Conservation (phyloP, 2,113 vertebrate species). For the Dicerorhinus sumatrensis region DNA sequence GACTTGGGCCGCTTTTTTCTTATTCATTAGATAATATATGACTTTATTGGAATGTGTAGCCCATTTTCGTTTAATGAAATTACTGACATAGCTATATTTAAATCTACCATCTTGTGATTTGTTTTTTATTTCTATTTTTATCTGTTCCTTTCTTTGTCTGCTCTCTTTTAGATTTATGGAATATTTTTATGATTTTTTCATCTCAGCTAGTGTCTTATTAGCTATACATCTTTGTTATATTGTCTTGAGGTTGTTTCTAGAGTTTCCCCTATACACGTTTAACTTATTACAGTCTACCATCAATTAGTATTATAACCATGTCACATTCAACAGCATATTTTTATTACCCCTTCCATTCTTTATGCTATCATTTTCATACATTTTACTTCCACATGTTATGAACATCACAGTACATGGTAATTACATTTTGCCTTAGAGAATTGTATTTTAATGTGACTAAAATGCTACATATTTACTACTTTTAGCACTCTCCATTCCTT, state of each 20-base stretch:
- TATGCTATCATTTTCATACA: neutral
- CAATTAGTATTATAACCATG: neutral
- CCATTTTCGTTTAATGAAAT: neutral
- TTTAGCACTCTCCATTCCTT: neutral
- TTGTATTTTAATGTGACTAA: conserved; percentile 15
- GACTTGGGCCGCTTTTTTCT: neutral
- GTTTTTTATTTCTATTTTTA: neutral
- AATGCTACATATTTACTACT: neutral
- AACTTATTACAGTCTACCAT: neutral
- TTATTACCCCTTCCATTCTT: neutral
- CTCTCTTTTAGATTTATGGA: neutral
- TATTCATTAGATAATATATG: neutral
- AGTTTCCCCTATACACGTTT: neutral
- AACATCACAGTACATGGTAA: neutral
- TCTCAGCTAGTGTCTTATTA: neutral
- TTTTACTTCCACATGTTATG: neutral
- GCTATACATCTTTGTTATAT: neutral
- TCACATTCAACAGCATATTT: neutral
- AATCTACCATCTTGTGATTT: neutral
- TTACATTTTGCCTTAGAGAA: neutral
- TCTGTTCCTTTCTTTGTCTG: neutral
- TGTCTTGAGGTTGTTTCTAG: neutral
- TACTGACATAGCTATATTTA: neutral
- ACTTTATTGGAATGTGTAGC: neutral
- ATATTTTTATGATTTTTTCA: neutral